Base-by-base conservation (phyloP, 1,140 invertebrate species). In the Bombus pyrosoma region DNA sequence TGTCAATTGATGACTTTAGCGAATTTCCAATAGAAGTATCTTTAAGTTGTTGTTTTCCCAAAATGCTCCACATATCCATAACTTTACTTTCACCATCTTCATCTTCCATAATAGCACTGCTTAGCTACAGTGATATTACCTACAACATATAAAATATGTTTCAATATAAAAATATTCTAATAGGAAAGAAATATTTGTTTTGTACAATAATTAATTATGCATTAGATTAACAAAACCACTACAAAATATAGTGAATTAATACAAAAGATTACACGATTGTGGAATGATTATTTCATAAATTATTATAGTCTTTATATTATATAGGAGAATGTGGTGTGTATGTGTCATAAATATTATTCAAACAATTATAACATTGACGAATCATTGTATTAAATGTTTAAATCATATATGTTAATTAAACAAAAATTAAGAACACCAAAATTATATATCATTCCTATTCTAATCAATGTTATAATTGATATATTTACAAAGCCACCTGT, bases 41-140 rank as follows among this genome's bases (percentile, higher is more conserved):
- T 79, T 92, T 92, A 87, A 92, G 91, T 86, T 87, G 87, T 47
- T 91, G 86, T 68, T 93, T 91, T n/a, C 92, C 92, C 81, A 91
- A 88, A 81, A 91, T 89, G 73, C 78, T 91, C 93, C 93, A 93
- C 86, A 90, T 87, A 81, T 95, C 93, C 89, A 91, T 88, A 74
- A 92, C 89, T 92, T 91, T 91, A 87, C 90, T 86, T 68, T 95
- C 94, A 88, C 92, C 92, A 87, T 95, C 94, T 62, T 95, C 95
- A 95, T 95, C 95, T 93, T 95, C 95, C 95, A 95, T 95, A 95
- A 92, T 95, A 93, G 87, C 81, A 75, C 83, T 39, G 66, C 80
- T 84, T 74, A 22, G 62, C 73, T 86, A 53, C 34, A 81, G 73
- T 71, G 9, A 53, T 89, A 81, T 76, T 90, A 85, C 68, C 91